Percentiles rank a stretch among this genome's conserved stretches.
These are phyloP conservation scores for Andrena minutula DNA, from an alignment of 2,888 invertebrate species.

Conservation along the genomic window DNA sequence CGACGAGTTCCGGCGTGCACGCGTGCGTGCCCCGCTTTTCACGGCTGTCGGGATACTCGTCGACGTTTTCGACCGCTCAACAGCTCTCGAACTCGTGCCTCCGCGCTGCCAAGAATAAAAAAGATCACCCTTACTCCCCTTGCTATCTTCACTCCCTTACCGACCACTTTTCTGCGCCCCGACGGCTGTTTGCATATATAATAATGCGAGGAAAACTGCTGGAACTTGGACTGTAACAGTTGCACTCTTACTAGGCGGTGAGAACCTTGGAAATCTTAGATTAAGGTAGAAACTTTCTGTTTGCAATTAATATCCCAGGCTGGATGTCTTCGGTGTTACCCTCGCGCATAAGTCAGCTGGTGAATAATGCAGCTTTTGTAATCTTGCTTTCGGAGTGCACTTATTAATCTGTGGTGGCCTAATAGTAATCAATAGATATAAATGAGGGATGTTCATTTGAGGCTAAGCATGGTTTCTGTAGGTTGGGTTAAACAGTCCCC, in stretches of 20 bases:
- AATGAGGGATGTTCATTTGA: too few species aligned
- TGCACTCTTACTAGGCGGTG: background rate
- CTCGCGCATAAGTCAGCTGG: background rate
- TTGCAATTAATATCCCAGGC: too few species aligned
- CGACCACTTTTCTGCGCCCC: slow-evolving; percentile 36
- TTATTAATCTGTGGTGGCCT: background rate
- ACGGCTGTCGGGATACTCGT: slow-evolving; percentile 33
- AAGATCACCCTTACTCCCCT: slow-evolving; percentile 7
- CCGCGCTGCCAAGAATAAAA: slow-evolving; percentile 12
- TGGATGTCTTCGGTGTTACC: too few species aligned
- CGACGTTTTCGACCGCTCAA: slow-evolving; percentile 45
- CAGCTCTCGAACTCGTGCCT: background rate
- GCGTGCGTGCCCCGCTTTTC: slow-evolving; percentile 43
- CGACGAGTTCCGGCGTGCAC: slow-evolving; percentile 43
- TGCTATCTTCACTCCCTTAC: slow-evolving; percentile 30
- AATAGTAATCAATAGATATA: too few species aligned
- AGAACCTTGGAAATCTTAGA: background rate
- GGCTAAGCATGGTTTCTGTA: too few species aligned
- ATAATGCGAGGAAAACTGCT: slow-evolving; percentile 36
- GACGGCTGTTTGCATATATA: slow-evolving; percentile 10
- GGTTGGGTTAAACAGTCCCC: too few species aligned
- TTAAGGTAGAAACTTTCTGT: too few species aligned
- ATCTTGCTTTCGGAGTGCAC: background rate
- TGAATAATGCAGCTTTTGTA: background rate
- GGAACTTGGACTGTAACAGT: slow-evolving; percentile 30